Conservation (phyloP, 2,888 invertebrate species). For the Plagiodera versicolora region DNA sequence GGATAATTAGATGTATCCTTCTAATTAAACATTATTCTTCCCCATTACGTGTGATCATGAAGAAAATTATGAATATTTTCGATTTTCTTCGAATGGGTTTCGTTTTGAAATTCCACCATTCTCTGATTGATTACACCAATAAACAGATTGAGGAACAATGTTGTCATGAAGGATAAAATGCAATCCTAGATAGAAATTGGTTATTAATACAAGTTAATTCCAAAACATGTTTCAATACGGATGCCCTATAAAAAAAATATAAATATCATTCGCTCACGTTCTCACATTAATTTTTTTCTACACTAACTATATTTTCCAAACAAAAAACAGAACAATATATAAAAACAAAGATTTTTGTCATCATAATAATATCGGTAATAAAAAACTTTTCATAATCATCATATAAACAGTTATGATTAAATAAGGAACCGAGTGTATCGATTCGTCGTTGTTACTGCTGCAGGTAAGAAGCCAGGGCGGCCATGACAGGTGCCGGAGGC, state of each 20-base stretch:
- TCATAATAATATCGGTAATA: constrained; percentile 51
- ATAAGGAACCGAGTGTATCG: constrained; percentile 41
- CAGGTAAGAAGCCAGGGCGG: constrained; percentile 60
- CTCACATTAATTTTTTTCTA: constrained; percentile 37
- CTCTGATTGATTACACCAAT: too few relatives aligned
- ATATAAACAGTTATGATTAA: constrained; percentile 52
- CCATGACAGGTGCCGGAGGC: constrained; percentile 80
- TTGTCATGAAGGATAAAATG: too few relatives aligned
- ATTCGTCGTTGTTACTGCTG: constrained; percentile 53
- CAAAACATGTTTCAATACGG: not conserved
- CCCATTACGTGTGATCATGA: too few relatives aligned
- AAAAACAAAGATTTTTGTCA: constrained; percentile 53
- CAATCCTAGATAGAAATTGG: too few relatives aligned
- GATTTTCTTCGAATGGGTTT: too few relatives aligned
- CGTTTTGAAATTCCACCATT: too few relatives aligned
- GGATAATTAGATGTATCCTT: too few relatives aligned
- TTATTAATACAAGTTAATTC: too few relatives aligned
- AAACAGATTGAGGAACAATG: too few relatives aligned
- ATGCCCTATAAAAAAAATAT: constrained; percentile 29
- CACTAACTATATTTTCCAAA: constrained; percentile 23
- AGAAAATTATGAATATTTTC: too few relatives aligned
- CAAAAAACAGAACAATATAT: constrained; percentile 27
- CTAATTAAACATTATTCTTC: not conserved
- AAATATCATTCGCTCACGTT: constrained; percentile 41
- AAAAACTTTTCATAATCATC: constrained; percentile 46